Evolutionary conservation across 2,797 vertebrate genomes (phyloP), one percentile per base, ranked within the genome.

Genomic region (Mycteria americana): DNA sequence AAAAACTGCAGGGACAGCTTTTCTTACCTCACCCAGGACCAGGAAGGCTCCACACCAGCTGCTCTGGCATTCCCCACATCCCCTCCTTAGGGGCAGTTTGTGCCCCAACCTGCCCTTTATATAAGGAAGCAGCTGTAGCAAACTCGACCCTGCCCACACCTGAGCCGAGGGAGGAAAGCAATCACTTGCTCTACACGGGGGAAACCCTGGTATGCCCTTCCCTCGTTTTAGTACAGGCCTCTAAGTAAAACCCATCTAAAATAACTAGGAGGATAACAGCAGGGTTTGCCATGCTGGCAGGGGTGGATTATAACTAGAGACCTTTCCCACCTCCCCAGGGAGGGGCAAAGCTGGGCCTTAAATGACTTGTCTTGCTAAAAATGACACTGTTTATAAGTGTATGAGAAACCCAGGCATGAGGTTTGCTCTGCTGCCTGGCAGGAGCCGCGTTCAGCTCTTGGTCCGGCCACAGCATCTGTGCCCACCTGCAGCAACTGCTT

Each of bases 61-160:
- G 2, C 68, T 68, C 76, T 8, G 2, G 1, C 21, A 74, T 1
- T 18, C 25, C 68, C 37, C 27, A 23, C 33, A 15, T 5, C 13
- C 10, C 5, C 9, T 78, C 39, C 28, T 51, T 2, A 48, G 14
- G 13, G 25, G 0, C 9, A 68, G 30, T 0, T 54, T 7, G 4
- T 15, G 18, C 43, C 31, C 81, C 63, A 72, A 10, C 3, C 75
- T 94, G 51, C 62, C 65, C 50, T 88, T 94, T 88, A 79, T 69
- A 35, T 51, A 28, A 70, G 45, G 50, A 79, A 83, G 33, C 46
- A 75, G 76, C 54, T 81, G 79, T 12, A 69, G 72, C 54, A 77
- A 94, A 91, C 62, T 48, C 89, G 69, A 89, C 76, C 85, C 94
- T 96, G 89, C 65, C 78, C 92, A 82, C 56, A 92, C 75, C 85